Conservation (phyloP, 2,888 invertebrate species). For the Rhodophaea formosa region DNA sequence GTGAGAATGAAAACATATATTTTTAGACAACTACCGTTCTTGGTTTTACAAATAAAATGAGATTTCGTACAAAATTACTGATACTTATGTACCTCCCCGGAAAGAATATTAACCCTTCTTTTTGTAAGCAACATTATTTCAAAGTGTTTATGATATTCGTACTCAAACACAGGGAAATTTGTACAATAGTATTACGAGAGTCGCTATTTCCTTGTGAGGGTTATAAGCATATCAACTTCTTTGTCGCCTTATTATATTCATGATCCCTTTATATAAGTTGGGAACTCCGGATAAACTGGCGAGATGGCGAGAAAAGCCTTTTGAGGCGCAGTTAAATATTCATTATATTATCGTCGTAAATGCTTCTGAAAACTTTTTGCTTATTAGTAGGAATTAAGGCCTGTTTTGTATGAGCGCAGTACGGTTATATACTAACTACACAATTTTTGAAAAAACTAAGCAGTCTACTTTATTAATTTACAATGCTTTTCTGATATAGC, state of each 20-base stretch:
- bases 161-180: not conserved
- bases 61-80: not conserved
- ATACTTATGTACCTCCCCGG: not conserved
- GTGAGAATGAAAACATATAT: too few species aligned
- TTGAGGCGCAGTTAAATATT: slow-evolving; percentile 11
- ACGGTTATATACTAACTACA: too few species aligned
- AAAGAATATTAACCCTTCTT: not conserved
- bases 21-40: too few species aligned
- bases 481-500: too few species aligned
- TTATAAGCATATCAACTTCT: slow-evolving; percentile 23
- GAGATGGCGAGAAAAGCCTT: slow-evolving; percentile 7
- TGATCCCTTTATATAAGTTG: slow-evolving; percentile 22
- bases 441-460: too few species aligned
- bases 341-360: not conserved
- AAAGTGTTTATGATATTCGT: not conserved
- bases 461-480: too few species aligned
- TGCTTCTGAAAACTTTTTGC: not conserved
- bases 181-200: not conserved
- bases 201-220: slow-evolving; percentile 19
- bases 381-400: too few species aligned
- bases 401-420: too few species aligned
- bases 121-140: not conserved
- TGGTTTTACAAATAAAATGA: not conserved
- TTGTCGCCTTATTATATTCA: slow-evolving; percentile 25
- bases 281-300: slow-evolving; percentile 15